Base-by-base conservation (phyloP, 1,140 invertebrate genomes). In the Dendroctonus ponderosae region DNA sequence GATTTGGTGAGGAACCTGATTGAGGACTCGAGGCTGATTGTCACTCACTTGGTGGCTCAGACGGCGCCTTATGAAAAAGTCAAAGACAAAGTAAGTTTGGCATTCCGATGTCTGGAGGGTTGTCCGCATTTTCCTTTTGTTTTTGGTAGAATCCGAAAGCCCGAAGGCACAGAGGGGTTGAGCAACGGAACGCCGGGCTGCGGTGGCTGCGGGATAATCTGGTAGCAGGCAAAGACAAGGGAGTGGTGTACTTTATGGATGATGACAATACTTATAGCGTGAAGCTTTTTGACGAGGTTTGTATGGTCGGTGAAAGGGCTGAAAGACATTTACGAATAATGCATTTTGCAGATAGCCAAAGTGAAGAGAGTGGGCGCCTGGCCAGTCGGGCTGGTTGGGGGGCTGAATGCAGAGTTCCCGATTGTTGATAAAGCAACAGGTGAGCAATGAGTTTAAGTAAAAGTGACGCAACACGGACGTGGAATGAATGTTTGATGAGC, bases 191-290 rank as follows among this genome's bases (percentile, higher is more conserved):
- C 81, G 80, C 86, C 8, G 97, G 89, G 5, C 77, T 99, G 6
- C 81, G 85, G 39, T 99, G 96, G 94, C 80, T 99, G 5, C 81
- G 94, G 58, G 80, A 85, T 37, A 89, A 94, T 79, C 74, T 85
- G 9, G 75, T 80, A 42, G 74, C 75, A 1, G 80, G 82, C 14
- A 79, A 83, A 59, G 83, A 86, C 71, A 83, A 83, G 75, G 93
- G 93, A 3, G 87, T 98, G 48, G 87, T 99, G 0, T 99, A 93
- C 82, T 99, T 99, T 82, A 97, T 96, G 79, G 97, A 99, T 79
- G 97, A 99, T 80, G 97, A 99, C 78, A 99, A 99, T 77, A 91
- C 93, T 2, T 98, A 98, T 77, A 88, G 89, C 68, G 76, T 96
- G 14, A 87, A 91, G 77, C 78, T 98, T 44, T 98, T 98, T 82